Evolutionary conservation across 1,140 invertebrate species (phyloP).

Genomic region (Homarus americanus): DNA sequence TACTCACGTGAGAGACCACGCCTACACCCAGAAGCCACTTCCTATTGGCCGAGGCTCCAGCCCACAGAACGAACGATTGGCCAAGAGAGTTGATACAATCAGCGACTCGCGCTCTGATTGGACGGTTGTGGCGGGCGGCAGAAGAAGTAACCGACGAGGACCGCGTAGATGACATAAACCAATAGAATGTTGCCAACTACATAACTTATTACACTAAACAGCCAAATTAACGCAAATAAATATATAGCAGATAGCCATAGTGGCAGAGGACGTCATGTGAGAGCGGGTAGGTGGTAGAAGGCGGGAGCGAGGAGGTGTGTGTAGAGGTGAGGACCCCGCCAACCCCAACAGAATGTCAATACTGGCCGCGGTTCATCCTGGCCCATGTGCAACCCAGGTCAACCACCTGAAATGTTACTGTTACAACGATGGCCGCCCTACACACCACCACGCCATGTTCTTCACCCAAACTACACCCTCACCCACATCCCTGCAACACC

Average conservation of each 20-base stretch:
- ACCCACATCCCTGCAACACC: background rate
- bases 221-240: background rate
- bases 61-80: conserved; percentile 66
- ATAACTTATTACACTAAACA: background rate
- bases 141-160: conserved; percentile 50
- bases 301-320: background rate
- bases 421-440: conserved; percentile 52
- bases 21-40: conserved; percentile 16
- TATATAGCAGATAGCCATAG: background rate
- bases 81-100: conserved; percentile 60
- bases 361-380: background rate
- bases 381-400: conserved; percentile 48
- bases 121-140: background rate
- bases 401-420: conserved; percentile 59
- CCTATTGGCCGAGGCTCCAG: conserved; percentile 28
- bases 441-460: conserved; percentile 39
- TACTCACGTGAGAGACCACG: conserved; percentile 48
- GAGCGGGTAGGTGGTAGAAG: background rate
- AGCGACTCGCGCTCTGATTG: conserved; percentile 49
- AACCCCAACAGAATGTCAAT: conserved; percentile 34
- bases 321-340: background rate
- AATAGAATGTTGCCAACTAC: background rate
- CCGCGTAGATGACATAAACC: background rate
- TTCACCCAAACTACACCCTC: background rate
- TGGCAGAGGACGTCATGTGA: background rate